Conservation (phyloP, 2,888 invertebrate genomes). For the Apamea epomidion region DNA sequence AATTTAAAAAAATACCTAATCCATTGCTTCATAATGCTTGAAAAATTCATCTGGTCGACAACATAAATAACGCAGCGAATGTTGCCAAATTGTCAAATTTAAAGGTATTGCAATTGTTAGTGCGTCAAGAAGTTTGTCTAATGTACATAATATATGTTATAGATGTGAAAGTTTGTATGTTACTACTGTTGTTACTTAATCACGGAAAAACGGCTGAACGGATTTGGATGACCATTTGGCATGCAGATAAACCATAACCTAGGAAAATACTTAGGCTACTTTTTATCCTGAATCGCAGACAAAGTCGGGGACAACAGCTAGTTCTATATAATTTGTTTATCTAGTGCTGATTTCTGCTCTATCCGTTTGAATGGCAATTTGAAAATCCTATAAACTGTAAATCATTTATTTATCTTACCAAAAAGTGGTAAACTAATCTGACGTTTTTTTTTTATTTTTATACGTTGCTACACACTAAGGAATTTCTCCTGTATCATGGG, state of each 20-base stretch:
- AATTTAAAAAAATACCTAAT: background rate
- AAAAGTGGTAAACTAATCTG: constrained; percentile 5
- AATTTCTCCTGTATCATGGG: too few relatives aligned
- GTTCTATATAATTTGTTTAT: background rate
- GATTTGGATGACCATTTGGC: background rate
- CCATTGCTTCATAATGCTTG: background rate
- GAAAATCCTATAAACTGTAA: background rate
- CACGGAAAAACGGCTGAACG: background rate
- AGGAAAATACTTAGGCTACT: background rate
- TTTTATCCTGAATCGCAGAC: background rate
- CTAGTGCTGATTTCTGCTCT: background rate
- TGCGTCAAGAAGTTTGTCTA: background rate
- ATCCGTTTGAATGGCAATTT: background rate
- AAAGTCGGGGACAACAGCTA: background rate
- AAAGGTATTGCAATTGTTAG: background rate
- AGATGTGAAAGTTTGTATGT: background rate
- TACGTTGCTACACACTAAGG: too few relatives aligned
- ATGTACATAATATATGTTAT: background rate
- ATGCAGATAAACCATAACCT: background rate
- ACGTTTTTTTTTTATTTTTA: too few relatives aligned
- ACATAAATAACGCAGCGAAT: background rate
- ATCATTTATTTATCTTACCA: background rate
- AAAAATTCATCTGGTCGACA: background rate
- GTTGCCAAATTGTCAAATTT: background rate
- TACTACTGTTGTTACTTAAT: background rate